Base-by-base conservation (phyloP, 2,797 vertebrate genomes). In the Pelodytes ibericus region DNA sequence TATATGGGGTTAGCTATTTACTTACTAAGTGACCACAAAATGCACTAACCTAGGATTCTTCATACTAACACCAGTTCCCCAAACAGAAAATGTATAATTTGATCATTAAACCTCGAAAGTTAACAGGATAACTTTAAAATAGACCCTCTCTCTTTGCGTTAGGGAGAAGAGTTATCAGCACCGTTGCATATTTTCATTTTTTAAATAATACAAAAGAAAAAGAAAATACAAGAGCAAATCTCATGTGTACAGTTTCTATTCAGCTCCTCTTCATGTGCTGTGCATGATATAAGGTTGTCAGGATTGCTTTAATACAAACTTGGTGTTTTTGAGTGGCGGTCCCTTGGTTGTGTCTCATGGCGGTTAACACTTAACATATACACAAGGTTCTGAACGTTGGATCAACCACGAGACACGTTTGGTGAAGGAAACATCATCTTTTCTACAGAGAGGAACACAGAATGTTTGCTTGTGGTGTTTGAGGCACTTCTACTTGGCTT, bases 101-200 rank as follows among this genome's bases (percentile, higher is more conserved):
- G 81, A 84, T 59, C 59, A 85, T 62, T 79, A 72, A 63, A 83
- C 80, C 77, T 85, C 75, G 66, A 72, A 81, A 84, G 63, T 83
- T 86, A 79, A 79, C 65, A 44, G 18, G 69, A 70, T 78, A 62
- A 79, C 70, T 6, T 4, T 74, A 79, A 82, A 83, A 80, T 18
- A 74, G 56, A 82, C 74, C 64, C 81, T 84, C 81, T 84, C 81
- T 81, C 80, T 82, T 72, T 77, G 83, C 82, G 58, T 53, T 76
- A 75, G 62, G 65, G 80, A 81, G 71, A 87, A 77, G 76, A 81
- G 86, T 86, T 81, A 81, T 86, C 87, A 96, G 94, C 95, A 96
- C 95, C 93, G 89, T 91, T 90, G 88, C 86, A 89, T 81, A 88
- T 83, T 70, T 69, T 78, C 71, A 11, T 3, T 56, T 78, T n/a